Conservation (phyloP, 2,888 invertebrate genomes). For the Arge pagana region DNA sequence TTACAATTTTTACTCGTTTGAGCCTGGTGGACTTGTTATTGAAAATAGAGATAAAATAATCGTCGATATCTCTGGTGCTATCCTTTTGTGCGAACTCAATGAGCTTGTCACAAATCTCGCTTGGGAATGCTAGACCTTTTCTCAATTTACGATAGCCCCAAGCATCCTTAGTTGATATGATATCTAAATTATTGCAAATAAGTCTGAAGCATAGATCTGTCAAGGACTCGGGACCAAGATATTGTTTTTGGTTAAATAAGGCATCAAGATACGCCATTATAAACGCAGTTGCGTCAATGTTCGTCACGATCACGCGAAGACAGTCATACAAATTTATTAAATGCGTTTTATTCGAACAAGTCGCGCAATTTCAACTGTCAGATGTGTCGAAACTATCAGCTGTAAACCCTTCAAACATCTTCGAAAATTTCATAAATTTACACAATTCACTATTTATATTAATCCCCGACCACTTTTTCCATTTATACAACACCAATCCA, state of each 20-base stretch:
- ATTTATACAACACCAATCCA: conserved; percentile 32
- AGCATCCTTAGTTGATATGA: conserved; percentile 57
- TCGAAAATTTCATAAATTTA: background rate
- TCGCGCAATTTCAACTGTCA: conserved; percentile 41
- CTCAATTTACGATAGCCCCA: conserved; percentile 57
- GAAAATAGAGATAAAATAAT: conserved; percentile 74
- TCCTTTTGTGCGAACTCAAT: conserved; percentile 64
- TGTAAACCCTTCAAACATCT: conserved; percentile 27
- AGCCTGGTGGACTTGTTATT: conserved; percentile 72
- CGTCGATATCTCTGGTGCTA: conserved; percentile 63
- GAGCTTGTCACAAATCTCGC: conserved; percentile 74
- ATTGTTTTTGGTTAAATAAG: conserved; percentile 44
- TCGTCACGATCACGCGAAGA: conserved; percentile 28
- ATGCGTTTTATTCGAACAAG: conserved; percentile 16
- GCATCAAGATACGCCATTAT: conserved; percentile 49
- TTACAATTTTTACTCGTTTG: conserved; percentile 70
- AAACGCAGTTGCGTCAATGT: conserved; percentile 10
- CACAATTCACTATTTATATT: conserved; percentile 1
- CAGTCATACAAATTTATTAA: conserved; percentile 23
- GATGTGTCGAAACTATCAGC: conserved; percentile 43
- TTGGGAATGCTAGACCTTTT: conserved; percentile 69
- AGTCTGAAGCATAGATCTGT: conserved; percentile 68
- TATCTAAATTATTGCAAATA: conserved; percentile 67
- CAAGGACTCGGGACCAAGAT: conserved; percentile 64
- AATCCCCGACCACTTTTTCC: conserved; percentile 23